Percentiles rank a stretch among this genome's conserved stretches.
These are phyloP conservation scores for Cyclopterus lumpus DNA, from an alignment of 2,797 vertebrate genomes.

Conservation along the genomic window DNA sequence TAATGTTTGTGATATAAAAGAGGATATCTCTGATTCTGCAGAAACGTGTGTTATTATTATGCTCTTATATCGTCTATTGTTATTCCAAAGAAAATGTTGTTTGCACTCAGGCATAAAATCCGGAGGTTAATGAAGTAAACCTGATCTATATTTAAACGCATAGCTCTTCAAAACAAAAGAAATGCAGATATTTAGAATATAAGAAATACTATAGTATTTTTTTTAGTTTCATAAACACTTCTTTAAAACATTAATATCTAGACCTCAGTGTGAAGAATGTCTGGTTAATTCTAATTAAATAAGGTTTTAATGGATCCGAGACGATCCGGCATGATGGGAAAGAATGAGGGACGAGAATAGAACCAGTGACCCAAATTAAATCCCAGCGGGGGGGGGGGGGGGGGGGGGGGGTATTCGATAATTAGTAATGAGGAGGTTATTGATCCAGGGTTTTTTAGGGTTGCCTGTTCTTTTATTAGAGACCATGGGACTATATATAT, in stretches of 20 bases:
- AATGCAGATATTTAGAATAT: too few relatives aligned
- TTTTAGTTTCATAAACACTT: too few relatives aligned
- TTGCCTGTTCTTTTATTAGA: not conserved
- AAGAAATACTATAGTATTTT: too few relatives aligned
- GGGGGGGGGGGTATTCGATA: constrained; percentile 6
- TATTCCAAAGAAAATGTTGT: too few relatives aligned
- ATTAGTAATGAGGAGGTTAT: constrained; percentile 31
- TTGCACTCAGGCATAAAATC: too few relatives aligned
- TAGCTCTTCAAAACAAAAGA: too few relatives aligned
- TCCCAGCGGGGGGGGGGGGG: not conserved
- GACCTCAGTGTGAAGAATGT: constrained; percentile 1
- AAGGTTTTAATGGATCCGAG: constrained; percentile 14
- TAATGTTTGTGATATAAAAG: too few relatives aligned
- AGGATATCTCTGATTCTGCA: too few relatives aligned
- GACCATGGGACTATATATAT: not conserved
- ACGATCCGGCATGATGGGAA: constrained; percentile 13
- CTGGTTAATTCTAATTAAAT: constrained; percentile 12
- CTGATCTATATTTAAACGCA: too few relatives aligned
- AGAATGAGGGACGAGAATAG: constrained; percentile 42
- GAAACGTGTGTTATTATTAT: too few relatives aligned
- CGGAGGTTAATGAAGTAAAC: too few relatives aligned
- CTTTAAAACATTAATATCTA: not conserved
- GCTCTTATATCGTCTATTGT: too few relatives aligned
- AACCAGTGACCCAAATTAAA: constrained; percentile 48
- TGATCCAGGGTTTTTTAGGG: constrained; percentile 24